Percentiles rank a stretch among this genome's conserved stretches.
These are phyloP conservation scores for Noctua janthe DNA, from an alignment of 2,888 invertebrate genomes.

Conservation along the genomic window DNA sequence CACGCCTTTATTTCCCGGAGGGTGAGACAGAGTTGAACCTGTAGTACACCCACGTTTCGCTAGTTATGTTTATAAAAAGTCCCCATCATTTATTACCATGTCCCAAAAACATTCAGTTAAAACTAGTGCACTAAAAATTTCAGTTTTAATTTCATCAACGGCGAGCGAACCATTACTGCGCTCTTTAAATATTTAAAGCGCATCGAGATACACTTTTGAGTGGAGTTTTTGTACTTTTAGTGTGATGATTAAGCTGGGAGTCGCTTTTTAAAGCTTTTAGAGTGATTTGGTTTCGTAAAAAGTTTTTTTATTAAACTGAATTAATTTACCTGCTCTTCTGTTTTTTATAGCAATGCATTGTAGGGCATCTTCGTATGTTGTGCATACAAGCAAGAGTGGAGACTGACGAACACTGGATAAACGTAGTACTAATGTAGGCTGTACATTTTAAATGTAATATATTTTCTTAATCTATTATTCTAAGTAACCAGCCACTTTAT, in stretches of 20 bases:
- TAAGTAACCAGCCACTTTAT: too few relatives aligned
- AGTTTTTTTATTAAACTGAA: background rate
- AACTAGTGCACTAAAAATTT: constrained; percentile 56
- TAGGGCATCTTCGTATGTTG: background rate
- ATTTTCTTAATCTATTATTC: too few relatives aligned
- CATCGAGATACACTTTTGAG: constrained; percentile 38
- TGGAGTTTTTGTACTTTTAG: constrained; percentile 11
- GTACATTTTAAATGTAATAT: too few relatives aligned
- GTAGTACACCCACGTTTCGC: background rate
- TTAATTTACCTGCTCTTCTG: background rate
- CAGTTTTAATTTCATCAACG: constrained; percentile 53
- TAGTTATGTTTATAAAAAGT: background rate
- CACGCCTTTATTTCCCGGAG: background rate
- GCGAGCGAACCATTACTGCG: constrained; percentile 37
- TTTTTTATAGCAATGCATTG: background rate
- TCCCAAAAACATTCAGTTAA: constrained; percentile 22
- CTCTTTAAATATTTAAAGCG: constrained; percentile 51
- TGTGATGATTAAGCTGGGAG: constrained; percentile 1
- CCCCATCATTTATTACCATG: constrained; percentile 12
- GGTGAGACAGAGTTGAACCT: background rate
- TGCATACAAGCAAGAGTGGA: too few relatives aligned
- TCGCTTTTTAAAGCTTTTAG: constrained; percentile 15
- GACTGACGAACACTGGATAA: background rate
- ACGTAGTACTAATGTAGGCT: background rate
- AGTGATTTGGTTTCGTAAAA: background rate